A percentile compares a stretch with the other conserved stretches of the same genome.
Evolutionary conservation across 92 coral and sea anemone species (phyloP).

Genomic region (Umimayanthus kanabou): DNA sequence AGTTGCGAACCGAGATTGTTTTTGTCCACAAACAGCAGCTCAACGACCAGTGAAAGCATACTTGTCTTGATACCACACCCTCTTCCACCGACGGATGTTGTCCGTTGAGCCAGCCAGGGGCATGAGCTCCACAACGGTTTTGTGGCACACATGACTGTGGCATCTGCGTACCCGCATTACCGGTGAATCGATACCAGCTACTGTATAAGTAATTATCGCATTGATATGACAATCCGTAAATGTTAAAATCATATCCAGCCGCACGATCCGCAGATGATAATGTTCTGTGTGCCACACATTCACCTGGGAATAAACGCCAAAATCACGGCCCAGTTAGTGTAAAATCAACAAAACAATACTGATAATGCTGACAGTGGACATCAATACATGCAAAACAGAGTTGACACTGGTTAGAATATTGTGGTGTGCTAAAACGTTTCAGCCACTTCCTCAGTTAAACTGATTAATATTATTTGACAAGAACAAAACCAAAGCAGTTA

Average conservation of each 20-base stretch:
- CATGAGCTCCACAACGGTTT: constrained; percentile 21
- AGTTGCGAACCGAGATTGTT: neutral
- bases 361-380: too few species aligned
- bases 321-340: neutral
- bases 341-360: too few species aligned
- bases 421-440: too few species aligned
- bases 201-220: neutral
- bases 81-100: constrained; percentile 23
- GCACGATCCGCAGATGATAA: constrained; percentile 11
- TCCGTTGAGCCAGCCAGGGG: constrained; percentile 41
- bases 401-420: too few species aligned
- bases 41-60: constrained; percentile 1
- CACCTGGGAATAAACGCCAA: neutral
- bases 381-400: too few species aligned
- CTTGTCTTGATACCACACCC: constrained; percentile 21
- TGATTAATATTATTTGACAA: too few species aligned
- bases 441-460: too few species aligned
- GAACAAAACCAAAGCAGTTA: too few species aligned
- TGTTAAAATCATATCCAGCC: neutral
- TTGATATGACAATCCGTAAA: neutral
- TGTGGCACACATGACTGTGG: constrained; percentile 8
- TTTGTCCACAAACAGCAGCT: neutral
- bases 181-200: constrained; percentile 31
- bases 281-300: neutral
- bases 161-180: constrained; percentile 28